A percentile compares a stretch with the other conserved stretches of the same genome.
Evolutionary conservation across 2,113 vertebrate genomes (phyloP).

Genomic region (Takifugu bimaculatus): DNA sequence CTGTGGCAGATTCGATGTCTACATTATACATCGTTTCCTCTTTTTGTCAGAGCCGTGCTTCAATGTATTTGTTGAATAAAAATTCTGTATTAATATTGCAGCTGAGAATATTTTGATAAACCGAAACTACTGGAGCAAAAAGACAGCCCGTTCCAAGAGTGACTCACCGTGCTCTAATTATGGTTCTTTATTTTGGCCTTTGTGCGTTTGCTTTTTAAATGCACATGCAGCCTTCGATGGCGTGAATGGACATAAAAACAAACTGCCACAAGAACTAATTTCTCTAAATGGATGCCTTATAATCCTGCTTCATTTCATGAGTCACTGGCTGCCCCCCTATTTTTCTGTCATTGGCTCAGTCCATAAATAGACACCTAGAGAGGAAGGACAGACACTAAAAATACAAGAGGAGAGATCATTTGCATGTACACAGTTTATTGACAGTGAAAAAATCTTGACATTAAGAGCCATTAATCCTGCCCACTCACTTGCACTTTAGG

Average conservation of each 20-base stretch:
- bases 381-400: conserved; percentile 26
- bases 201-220: conserved; percentile 16
- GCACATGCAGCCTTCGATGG: not conserved
- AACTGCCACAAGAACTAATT: conserved; percentile 47
- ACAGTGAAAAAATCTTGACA: not conserved
- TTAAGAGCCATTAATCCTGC: no score
- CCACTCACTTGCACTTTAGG: no score
- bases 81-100: no score
- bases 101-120: no score
- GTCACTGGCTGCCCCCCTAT: conserved; percentile 40
- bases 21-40: no score
- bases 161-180: no score
- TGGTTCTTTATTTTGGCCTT: conserved; percentile 5
- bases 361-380: conserved; percentile 67
- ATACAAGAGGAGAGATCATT: conserved; percentile 22
- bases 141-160: no score
- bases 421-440: not conserved
- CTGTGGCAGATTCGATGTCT: no score
- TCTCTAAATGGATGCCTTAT: conserved; percentile 61
- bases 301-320: conserved; percentile 63
- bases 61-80: no score
- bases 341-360: conserved; percentile 50
- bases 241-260: conserved; percentile 30
- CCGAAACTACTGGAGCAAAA: no score
- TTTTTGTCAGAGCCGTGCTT: no score